Evolutionary conservation across 2,113 vertebrate genomes (phyloP), one percentile per base, ranked within the genome.

Genomic region (Macheiramphus alcinus): DNA sequence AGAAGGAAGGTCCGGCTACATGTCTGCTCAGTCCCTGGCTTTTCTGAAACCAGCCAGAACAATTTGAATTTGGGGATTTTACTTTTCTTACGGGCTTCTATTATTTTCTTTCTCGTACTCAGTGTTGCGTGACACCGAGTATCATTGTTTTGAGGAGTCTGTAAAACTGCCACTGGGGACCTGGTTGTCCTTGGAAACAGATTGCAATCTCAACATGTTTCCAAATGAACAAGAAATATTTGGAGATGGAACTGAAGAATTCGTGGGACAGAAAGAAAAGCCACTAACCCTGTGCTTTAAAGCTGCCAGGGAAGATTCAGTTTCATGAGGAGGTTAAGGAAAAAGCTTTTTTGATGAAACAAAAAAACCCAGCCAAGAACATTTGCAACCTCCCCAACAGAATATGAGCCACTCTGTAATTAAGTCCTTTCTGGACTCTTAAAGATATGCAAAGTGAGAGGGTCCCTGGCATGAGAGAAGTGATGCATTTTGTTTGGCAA

Each of bases 141-240:
- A 71, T 43, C 13, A 19, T 55, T 72, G 25, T 59, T 94, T 91
- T 73, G 59, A 96, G 74, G 38, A 63, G 71, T 19, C 61, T 74
- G 32, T 83, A 94, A 94, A 90, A 71, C 50, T 96, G 73, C 36
- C 62, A 81, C 79, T 78, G 67, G 76, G 82, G 75, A 92, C 53
- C 16, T 84, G 50, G 72, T 76, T 75, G 84, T 71, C 87, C 86
- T 87, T 94, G 67, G 94, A 94, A 96, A 94, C 75, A 63, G 66
- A 86, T 9, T 88, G 67, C 11, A 67, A 94, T 91, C 88, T 95
- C 94, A 80, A 76, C 8, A 7, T 65, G 53, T 72, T 95, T 95
- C 89, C 68, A 79, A 91, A 80, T 5, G 38, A 93, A 76, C 43
- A 75, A 78, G 72, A 97, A 95, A 73, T 90, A 82, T 84, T 92